These are phyloP conservation scores for Euura lappo DNA, from an alignment of 1,140 invertebrate genomes.

Conservation along the genomic window DNA sequence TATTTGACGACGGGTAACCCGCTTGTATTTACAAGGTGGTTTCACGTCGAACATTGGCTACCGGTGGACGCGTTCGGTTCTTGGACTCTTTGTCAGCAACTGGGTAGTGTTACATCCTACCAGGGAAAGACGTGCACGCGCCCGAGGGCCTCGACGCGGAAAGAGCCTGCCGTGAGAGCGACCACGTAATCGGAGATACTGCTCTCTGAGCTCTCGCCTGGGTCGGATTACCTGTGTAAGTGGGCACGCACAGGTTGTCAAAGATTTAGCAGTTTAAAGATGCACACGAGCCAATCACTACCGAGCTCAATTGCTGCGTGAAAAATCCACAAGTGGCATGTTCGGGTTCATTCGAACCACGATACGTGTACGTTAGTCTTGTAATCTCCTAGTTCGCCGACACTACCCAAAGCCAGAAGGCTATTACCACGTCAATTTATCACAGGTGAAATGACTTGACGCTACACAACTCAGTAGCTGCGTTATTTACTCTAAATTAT, in stretches of 20 bases:
- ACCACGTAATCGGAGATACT: neutral
- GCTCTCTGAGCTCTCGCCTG: neutral
- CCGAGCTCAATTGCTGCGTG: too few relatives aligned
- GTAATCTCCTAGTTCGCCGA: too few relatives aligned
- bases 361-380: too few relatives aligned
- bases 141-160: neutral
- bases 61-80: neutral
- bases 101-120: conserved; percentile 2
- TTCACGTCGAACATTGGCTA: neutral
- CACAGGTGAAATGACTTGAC: too few relatives aligned
- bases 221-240: neutral
- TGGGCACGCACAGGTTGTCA: neutral
- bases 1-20: neutral
- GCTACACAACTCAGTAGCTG: too few relatives aligned
- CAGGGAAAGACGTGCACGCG: neutral
- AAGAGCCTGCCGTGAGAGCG: neutral
- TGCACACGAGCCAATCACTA: too few relatives aligned
- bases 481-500: too few relatives aligned
- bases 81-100: neutral
- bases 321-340: too few relatives aligned
- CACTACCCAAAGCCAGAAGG: too few relatives aligned
- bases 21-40: neutral
- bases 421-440: too few relatives aligned
- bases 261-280: too few relatives aligned
- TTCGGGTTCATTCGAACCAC: too few relatives aligned